Evolutionary conservation across 2,888 invertebrate genomes (phyloP).

Genomic region (Hemaris fuciformis): DNA sequence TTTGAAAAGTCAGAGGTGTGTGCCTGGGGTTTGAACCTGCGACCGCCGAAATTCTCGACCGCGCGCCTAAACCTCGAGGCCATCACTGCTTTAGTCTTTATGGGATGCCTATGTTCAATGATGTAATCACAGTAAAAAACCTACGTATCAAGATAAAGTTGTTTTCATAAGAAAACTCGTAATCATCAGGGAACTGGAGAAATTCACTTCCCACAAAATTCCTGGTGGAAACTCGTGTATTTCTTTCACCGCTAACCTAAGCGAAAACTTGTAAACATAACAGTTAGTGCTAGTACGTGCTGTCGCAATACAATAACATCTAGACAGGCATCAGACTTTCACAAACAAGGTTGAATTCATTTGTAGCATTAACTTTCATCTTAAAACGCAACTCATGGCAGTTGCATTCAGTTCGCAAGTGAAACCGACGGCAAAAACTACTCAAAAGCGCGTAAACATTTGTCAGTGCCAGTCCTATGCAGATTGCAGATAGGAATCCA

Average conservation of each 20-base stretch:
- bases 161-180: no score
- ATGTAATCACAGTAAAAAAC: no score
- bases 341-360: neutral
- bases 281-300: neutral
- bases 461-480: slow-evolving; percentile 65
- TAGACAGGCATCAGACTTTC: neutral
- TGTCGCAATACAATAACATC: neutral
- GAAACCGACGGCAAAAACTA: neutral
- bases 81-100: no score
- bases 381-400: neutral
- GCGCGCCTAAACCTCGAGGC: no score
- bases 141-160: no score
- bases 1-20: no score
- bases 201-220: no score
- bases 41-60: no score
- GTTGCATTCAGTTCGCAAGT: neutral
- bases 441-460: slow-evolving; percentile 64
- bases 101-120: no score
- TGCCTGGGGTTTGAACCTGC: no score
- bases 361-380: neutral
- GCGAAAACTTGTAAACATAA: neutral
- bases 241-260: neutral
- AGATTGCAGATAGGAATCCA: slow-evolving; percentile 76
- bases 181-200: no score
- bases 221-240: neutral